Base-by-base conservation (phyloP, 1,140 invertebrate species). In the Drosophila kanapiae region DNA sequence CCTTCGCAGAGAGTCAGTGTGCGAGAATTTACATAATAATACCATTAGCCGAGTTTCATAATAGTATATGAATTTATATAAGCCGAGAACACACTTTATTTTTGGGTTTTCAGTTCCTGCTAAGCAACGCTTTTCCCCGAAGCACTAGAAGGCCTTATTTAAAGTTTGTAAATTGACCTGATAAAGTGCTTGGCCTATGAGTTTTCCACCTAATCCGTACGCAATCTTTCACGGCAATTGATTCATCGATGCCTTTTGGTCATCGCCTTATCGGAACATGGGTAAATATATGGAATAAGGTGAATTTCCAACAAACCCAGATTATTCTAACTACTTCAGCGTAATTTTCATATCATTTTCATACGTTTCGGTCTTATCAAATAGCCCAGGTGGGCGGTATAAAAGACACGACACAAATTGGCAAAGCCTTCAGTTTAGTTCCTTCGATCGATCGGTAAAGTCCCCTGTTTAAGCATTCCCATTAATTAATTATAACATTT, bases 1-100 rank as follows among this genome's bases (percentile, higher is more conserved):
- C 51, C 27, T 37, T 38, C 27, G 16, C 13, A 37, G 33, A 57
- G 33, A 57, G 38, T 37, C 16, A 38, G 29, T 53, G 13, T 45
- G 56, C 40, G 54, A 62, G 42, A 63, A 87, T 87, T 87, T 48
- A 48, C 84, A 87, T 87, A 88, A 60, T 68, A 75, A 70, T 74
- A 40, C 51, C 83, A 74, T 82, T 78, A 61, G 33, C 42, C 47
- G 33, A 56, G 60, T 71, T 80, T 87, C 70, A 67, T 38, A 56
- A 75, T 64, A 54, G 18, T n/a, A 67, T 33, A 31, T n/a, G 29
- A 33, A 18, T 35, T 67, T 67, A 62, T 67, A 62, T 9, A 7
- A 35, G 14, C 62, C 48, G 14, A 45, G 14, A 45, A 63, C 29
- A 38, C 43, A 51, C 48, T 58, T 54, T 31, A 43, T 35, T 13